These are phyloP conservation scores for Stigmatopora argus DNA, from an alignment of 2,113 vertebrate genomes.

Conservation along the genomic window DNA sequence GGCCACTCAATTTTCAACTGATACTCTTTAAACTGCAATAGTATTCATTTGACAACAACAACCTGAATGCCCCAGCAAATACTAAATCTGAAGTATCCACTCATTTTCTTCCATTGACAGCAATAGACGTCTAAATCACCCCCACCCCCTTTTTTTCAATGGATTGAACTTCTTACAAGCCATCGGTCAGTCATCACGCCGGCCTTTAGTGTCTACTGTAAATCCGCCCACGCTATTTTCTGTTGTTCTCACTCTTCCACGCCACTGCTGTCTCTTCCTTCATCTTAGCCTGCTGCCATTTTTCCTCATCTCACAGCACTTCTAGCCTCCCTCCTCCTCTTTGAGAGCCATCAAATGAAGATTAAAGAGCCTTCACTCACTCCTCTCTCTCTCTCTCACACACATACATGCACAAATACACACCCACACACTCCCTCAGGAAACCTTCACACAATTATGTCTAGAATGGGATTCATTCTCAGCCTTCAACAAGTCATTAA, in stretches of 20 bases:
- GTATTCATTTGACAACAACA: too few relatives aligned
- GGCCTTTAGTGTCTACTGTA: not conserved
- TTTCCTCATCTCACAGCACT: conserved; percentile 17
- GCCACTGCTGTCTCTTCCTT: not conserved
- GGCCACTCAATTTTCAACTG: too few relatives aligned
- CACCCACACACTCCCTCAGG: conserved; percentile 41
- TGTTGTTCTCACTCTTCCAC: not conserved
- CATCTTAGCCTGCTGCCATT: not conserved
- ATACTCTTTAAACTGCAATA: too few relatives aligned
- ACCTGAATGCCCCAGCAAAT: too few relatives aligned
- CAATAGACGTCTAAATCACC: too few relatives aligned
- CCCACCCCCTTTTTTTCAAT: too few relatives aligned
- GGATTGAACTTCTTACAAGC: not conserved
- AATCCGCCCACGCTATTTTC: not conserved
- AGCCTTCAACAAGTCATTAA: conserved; percentile 76
- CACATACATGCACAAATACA: conserved; percentile 25
- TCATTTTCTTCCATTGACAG: too few relatives aligned
- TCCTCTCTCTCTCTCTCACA: conserved; percentile 26
- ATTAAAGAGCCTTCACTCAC: conserved; percentile 59
- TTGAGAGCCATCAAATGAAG: conserved; percentile 69
- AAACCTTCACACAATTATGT: conserved; percentile 70
- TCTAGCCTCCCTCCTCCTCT: conserved; percentile 31
- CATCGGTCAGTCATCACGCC: not conserved
- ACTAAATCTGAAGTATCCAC: too few relatives aligned
- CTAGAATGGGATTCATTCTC: conserved; percentile 74